Conservation (phyloP, 2,797 vertebrate species). For the Cynopterus sphinx region DNA sequence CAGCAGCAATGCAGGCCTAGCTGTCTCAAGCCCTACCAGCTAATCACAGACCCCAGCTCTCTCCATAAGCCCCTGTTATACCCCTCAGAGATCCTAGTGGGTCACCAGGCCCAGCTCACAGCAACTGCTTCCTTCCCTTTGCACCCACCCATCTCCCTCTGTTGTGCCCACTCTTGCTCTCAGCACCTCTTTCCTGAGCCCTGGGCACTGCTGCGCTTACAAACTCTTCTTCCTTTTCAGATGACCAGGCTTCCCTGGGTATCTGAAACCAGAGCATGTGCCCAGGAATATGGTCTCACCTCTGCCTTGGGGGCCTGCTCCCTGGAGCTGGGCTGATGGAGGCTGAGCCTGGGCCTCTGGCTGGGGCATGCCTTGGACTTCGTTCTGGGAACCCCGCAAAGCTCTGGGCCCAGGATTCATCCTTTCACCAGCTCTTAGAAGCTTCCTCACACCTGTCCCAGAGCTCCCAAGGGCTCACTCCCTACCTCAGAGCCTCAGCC, state of each 20-base stretch:
- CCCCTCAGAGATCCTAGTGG: not conserved
- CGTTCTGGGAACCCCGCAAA: not conserved
- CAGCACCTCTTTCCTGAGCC: not conserved
- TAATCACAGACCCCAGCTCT: not conserved
- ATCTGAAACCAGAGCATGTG: not conserved
- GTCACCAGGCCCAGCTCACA: not conserved
- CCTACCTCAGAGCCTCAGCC: not conserved
- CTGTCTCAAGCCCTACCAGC: not conserved
- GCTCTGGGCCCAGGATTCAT: not conserved
- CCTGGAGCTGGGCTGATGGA: not conserved
- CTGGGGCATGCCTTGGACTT: not conserved
- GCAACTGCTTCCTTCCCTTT: not conserved
- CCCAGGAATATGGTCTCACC: not conserved
- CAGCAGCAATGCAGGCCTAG: not conserved
- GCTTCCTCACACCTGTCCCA: not conserved
- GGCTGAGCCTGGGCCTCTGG: not conserved
- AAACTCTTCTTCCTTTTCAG: not conserved
- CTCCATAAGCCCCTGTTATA: not conserved
- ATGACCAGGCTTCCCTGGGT: not conserved
- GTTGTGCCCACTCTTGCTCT: not conserved
- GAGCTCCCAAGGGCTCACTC: not conserved
- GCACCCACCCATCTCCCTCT: too few relatives aligned
- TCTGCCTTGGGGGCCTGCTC: accelerated
- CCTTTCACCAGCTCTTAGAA: not conserved
- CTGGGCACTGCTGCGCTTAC: accelerated